phyloP scores from a whole-genome alignment of 2,888 invertebrate genomes.

The Oligia fasciuncula region DNA sequence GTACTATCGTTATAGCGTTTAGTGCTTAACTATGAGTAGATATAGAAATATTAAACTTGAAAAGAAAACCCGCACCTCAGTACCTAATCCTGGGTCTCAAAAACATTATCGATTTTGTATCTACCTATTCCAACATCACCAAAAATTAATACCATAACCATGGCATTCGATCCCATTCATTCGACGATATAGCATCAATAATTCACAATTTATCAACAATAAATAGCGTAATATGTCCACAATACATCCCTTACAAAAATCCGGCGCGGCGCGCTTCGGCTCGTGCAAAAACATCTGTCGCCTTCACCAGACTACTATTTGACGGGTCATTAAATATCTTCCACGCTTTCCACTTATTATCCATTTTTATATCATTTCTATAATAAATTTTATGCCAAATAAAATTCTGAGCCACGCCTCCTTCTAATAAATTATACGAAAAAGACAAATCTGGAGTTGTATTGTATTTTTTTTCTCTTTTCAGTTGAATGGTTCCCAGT shows the following conservation, averaged over 20 bases:
- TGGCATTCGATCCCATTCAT: slow-evolving; percentile 54
- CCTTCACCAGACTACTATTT: slow-evolving; percentile 73
- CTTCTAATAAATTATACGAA: slow-evolving; percentile 72
- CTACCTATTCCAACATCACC: slow-evolving; percentile 4
- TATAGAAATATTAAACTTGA: neutral
- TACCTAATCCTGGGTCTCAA: neutral
- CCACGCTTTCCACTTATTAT: slow-evolving; percentile 87
- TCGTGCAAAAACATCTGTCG: slow-evolving; percentile 81
- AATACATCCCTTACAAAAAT: slow-evolving; percentile 61
- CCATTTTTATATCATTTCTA: slow-evolving; percentile 85
- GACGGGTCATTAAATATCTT: slow-evolving; percentile 82
- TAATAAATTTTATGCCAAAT: slow-evolving; percentile 87
- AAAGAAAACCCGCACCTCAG: neutral
- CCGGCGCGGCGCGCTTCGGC: slow-evolving; percentile 55
- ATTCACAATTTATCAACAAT: slow-evolving; percentile 71
- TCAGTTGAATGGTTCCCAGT: slow-evolving; percentile 61
- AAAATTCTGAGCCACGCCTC: slow-evolving; percentile 84
- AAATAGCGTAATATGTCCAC: slow-evolving; percentile 65
- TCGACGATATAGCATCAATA: slow-evolving; percentile 58
- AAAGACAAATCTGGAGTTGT: slow-evolving; percentile 62
- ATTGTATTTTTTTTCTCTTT: slow-evolving; percentile 51
- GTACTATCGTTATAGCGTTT: neutral
- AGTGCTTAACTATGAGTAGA: neutral
- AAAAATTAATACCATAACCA: slow-evolving; percentile 30
- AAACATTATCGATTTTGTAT: neutral